phyloP scores from a whole-genome alignment of 1,140 invertebrate genomes.

The Drosophila ironensis region DNA sequence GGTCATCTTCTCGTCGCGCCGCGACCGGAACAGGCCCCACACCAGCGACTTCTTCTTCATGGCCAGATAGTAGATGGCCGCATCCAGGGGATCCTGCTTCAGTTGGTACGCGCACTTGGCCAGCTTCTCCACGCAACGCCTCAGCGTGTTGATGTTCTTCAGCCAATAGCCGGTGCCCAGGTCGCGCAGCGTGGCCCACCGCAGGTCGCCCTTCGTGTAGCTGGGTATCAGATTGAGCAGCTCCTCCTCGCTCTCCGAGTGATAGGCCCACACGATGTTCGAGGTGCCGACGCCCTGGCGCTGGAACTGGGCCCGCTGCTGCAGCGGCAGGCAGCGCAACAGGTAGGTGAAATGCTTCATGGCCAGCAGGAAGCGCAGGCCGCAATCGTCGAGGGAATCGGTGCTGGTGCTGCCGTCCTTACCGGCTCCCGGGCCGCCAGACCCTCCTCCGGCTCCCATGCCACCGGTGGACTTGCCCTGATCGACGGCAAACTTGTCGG shows the following conservation, averaged over 20 bases:
- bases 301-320: constrained; percentile 93
- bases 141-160: constrained; percentile 91
- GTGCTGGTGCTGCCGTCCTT: constrained; percentile 87
- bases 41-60: constrained; percentile 99
- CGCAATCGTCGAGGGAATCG: constrained; percentile 98
- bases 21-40: constrained; percentile 96
- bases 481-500: constrained; percentile 91
- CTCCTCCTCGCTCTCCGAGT: constrained; percentile 99
- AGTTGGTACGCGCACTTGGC: constrained; percentile 95
- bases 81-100: constrained; percentile 97
- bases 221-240: constrained; percentile 94
- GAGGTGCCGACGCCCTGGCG: constrained; percentile 94
- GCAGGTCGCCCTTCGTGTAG: constrained; percentile 90
- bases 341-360: constrained; percentile 99
- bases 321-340: constrained; percentile 93
- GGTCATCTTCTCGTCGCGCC: constrained; percentile 95
- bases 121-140: constrained; percentile 94
- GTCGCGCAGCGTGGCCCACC: constrained; percentile 96
- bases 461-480: constrained; percentile 85
- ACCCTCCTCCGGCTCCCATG: background rate
- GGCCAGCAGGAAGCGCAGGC: constrained; percentile 96
- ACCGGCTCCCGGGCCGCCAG: constrained; percentile 83
- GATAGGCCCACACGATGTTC: constrained; percentile 99
- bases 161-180: constrained; percentile 99
- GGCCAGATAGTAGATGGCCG: constrained; percentile 98